Evolutionary conservation across 2,113 vertebrate species (phyloP).

Genomic region (Crotalus horridus): DNA sequence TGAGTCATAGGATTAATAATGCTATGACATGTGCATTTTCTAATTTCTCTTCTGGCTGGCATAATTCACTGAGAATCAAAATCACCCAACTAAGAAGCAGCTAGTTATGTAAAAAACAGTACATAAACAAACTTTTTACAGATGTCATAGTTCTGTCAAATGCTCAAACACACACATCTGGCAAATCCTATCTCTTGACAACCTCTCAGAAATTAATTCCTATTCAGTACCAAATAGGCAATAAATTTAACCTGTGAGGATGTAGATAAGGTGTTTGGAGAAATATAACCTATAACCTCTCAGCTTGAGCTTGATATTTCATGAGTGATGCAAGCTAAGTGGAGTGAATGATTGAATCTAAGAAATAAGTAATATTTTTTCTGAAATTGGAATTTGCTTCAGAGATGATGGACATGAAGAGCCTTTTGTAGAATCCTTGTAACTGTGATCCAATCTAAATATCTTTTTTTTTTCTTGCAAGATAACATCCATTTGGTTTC

Average conservation of each 20-base stretch:
- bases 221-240: not conserved
- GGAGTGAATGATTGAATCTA: not conserved
- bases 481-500: not conserved
- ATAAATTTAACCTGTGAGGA: not conserved
- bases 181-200: not conserved
- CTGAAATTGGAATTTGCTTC: not conserved
- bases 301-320: not conserved
- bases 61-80: not conserved
- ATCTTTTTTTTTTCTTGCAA: not conserved
- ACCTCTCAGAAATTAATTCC: not conserved
- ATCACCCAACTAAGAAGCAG: not conserved
- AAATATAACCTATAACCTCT: not conserved
- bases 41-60: not conserved
- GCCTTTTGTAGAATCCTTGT: not conserved
- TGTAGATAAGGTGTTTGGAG: not conserved
- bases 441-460: not conserved
- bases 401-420: not conserved
- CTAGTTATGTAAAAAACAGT: not conserved
- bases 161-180: not conserved
- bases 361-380: not conserved
- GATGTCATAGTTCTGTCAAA: not conserved
- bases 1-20: conserved; percentile 22
- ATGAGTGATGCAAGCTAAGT: not conserved
- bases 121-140: not conserved
- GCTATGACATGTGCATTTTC: not conserved